Evolutionary conservation across 2,888 invertebrate species (phyloP), one percentile per base, ranked within the genome.

Genomic region (Anagyrus pseudococci): DNA sequence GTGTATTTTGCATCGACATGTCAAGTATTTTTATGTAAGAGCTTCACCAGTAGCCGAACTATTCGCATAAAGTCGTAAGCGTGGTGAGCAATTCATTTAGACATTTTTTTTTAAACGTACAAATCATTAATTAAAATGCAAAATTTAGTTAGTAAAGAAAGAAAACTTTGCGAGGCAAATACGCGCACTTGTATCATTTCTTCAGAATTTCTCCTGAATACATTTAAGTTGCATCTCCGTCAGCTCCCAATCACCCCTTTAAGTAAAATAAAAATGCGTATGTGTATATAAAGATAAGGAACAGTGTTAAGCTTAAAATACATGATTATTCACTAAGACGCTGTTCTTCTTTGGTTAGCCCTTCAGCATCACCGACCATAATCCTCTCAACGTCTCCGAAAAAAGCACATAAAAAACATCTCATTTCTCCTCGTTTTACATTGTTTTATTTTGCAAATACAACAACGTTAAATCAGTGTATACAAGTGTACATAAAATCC

Each of bases 231-330:
- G 58, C 59, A 62, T 56, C 53, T 62, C 56, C 62, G 56, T 63
- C 55, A 44, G 41, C 25, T 29, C 44, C 48, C 55, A 52, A 50
- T 60, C 50, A 57, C 57, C 55, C 47, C n/a, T 19, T 50, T 53
- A 70, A 72, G 70, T 70, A 72, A 73, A 76, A 70, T 72, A 70
- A 76, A 70, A 7, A 7, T 71, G 73, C 73, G 70, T 75, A 78
- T 78, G 73, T 78, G 76, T 78, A 79, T 75, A 79, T 79, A 78
- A 77, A 74, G 74, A 76, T 77, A 77, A 76, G 72, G 62, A 67
- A 68, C 71, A 75, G 69, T 71, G 73, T 73, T 77, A 74, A 76
- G 74, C 73, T 72, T 71, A 73, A 70, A 78, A 78, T 78, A 79
- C 73, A 77, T 73, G 72, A 77, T 74, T 76, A 77, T 75, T 73